A percentile compares a stretch with the other conserved stretches of the same genome.
Evolutionary conservation across 1,140 invertebrate genomes (phyloP).

Genomic region (Drosophila sp.): DNA sequence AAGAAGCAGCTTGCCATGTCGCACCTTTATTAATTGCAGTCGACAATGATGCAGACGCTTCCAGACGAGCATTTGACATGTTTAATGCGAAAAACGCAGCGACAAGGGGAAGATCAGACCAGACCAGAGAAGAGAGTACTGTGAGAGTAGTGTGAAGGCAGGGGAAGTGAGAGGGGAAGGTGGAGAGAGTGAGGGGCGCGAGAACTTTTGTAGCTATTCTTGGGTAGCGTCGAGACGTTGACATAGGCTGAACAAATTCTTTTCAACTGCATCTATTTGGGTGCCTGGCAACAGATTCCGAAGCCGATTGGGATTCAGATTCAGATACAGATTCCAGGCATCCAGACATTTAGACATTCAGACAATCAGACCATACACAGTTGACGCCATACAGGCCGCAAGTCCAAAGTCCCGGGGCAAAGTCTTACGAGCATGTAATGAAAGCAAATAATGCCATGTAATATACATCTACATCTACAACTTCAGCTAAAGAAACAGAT

Average conservation of each 20-base stretch:
- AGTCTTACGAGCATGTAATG: conserved; percentile 29
- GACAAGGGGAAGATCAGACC: neutral
- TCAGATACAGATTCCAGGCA: conserved; percentile 20
- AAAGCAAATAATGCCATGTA: conserved; percentile 21
- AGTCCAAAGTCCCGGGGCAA: conserved; percentile 47
- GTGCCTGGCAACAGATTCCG: conserved; percentile 47
- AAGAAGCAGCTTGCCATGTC: conserved; percentile 55
- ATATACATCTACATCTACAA: neutral
- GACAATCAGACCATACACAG: conserved; percentile 23
- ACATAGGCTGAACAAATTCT: conserved; percentile 74
- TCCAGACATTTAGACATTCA: conserved; percentile 2
- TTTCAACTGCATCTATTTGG: conserved; percentile 60
- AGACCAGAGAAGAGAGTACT: neutral
- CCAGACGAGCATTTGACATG: conserved; percentile 78
- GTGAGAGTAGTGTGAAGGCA: neutral
- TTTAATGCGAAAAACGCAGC: conserved; percentile 73
- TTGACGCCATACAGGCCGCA: conserved; percentile 36
- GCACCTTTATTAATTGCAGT: conserved; percentile 82
- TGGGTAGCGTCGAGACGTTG: conserved; percentile 55
- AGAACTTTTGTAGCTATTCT: conserved; percentile 56
- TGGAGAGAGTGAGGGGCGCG: neutral
- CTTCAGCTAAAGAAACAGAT: neutral
- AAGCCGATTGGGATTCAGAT: conserved; percentile 17
- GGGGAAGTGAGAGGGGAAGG: neutral
- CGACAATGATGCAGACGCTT: conserved; percentile 58